Evolutionary conservation across 2,888 invertebrate genomes (phyloP), one percentile per base, ranked within the genome.

Genomic region (Neuroscelio doddi): DNA sequence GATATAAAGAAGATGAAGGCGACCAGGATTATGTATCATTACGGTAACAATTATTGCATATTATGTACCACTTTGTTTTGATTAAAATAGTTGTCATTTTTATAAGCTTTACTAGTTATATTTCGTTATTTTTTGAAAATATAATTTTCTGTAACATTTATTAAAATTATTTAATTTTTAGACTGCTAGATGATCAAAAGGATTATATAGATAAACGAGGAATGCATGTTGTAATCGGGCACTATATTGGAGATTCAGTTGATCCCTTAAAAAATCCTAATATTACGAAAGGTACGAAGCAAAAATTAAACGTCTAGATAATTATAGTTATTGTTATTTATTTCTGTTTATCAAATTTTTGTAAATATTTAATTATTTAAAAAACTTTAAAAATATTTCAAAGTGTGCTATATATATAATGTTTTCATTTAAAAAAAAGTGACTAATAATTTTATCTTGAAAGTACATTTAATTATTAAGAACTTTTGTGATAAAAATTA

Each of bases 201-300:
- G 91, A 92, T 70, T 92, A 92, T 82, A 87, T 91, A 16, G 92
- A 93, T 82, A 88, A 87, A 52, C 87, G 87, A 79, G 93, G 93
- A n/a, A 90, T 94, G 83, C 90, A 90, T 80, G 93, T 95, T 3
- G 91, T 96, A 46, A 93, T 96, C 16, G 96, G 95, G 1, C 94
- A 94, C 85, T 96, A 95, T 84, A 89, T 95, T 75, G 96, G 95
- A 42, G 93, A 93, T 78, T 90, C 90, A 21, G 84, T 86, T 36
- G 85, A 87, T 57, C 76, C 82, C 0, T 38, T 79, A 16, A 85
- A 87, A 68, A 83, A 86, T 49, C 87, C 88, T 3, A 94, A 95
- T 81, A 88, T 95, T 69, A 92, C 94, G 58, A 88, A 90, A 86
- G 93, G 93, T 92, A 86, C 78, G 69, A 63, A 21, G 24, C 10